Conservation (phyloP, 2,888 invertebrate genomes). For the Aporophyla nigra region DNA sequence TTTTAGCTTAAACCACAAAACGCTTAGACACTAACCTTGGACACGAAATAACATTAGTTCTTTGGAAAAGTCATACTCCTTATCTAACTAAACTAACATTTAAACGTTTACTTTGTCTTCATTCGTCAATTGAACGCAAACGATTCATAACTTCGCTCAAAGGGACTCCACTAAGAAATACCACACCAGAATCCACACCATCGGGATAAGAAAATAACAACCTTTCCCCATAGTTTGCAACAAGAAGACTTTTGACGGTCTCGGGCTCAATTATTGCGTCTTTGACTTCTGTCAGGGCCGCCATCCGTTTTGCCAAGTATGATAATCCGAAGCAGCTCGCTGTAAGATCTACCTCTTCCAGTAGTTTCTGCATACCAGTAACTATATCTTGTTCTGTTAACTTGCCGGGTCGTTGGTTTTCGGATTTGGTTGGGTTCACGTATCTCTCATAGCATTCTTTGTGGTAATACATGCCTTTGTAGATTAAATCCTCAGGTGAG, state of each 20-base stretch:
- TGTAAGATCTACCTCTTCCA: slow-evolving; percentile 34
- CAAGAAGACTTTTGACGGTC: slow-evolving; percentile 33
- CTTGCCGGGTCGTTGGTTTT: not conserved
- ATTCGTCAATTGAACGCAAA: slow-evolving; percentile 10
- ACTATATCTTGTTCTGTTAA: slow-evolving; percentile 15
- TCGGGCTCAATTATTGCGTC: slow-evolving; percentile 32
- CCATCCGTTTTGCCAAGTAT: slow-evolving; percentile 28
- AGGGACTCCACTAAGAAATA: slow-evolving; percentile 44
- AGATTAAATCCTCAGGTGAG: slow-evolving; percentile 29
- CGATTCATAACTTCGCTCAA: slow-evolving; percentile 39
- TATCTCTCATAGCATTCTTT: slow-evolving; percentile 42
- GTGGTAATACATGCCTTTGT: slow-evolving; percentile 39
- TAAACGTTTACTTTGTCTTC: not conserved
- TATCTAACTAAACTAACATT: too few relatives aligned
- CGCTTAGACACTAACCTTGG: slow-evolving; percentile 2
- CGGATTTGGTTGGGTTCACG: not conserved
- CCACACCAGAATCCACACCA: slow-evolving; percentile 31
- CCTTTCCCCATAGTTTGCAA: slow-evolving; percentile 24
- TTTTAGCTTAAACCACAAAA: not conserved
- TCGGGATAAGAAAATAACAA: slow-evolving; percentile 42
- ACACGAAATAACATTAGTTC: slow-evolving; percentile 5
- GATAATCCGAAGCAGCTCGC: slow-evolving; percentile 14
- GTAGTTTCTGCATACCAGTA: slow-evolving; percentile 26
- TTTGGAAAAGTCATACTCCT: slow-evolving; percentile 1
- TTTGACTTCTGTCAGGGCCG: slow-evolving; percentile 24